A percentile compares a stretch with the other conserved stretches of the same genome.
phyloP scores from a whole-genome alignment of 2,888 invertebrate genomes.

The Polyommatus iphigenia region DNA sequence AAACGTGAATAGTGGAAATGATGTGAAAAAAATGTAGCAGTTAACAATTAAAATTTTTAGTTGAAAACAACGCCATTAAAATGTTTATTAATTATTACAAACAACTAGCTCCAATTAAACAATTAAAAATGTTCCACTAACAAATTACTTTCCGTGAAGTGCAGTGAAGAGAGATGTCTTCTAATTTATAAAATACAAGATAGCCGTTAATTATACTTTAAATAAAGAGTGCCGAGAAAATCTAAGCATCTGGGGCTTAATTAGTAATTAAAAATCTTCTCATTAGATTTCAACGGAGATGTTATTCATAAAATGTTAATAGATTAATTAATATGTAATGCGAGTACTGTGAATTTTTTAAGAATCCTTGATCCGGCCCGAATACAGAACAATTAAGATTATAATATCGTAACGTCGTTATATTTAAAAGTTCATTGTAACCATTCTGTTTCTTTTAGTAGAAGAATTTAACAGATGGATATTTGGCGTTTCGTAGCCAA shows the following conservation, averaged over 20 bases:
- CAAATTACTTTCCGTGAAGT: background rate
- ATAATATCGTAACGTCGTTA: background rate
- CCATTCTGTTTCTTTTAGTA: background rate
- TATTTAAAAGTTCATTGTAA: background rate
- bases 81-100: background rate
- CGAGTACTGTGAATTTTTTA: background rate
- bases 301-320: slow-evolving; percentile 3
- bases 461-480: too few relatives aligned
- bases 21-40: too few relatives aligned
- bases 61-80: background rate
- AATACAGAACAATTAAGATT: background rate
- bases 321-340: background rate
- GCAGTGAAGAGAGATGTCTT: background rate
- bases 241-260: slow-evolving; percentile 26
- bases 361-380: background rate
- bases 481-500: too few relatives aligned
- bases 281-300: background rate
- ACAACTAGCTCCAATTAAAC: background rate
- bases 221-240: background rate
- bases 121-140: background rate
- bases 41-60: background rate
- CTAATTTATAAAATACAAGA: slow-evolving; percentile 5
- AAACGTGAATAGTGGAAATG: too few relatives aligned
- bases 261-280: slow-evolving; percentile 27
- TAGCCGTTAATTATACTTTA: slow-evolving; percentile 12